Percentiles rank a stretch among this genome's conserved stretches.
Conservation (phyloP, 2,888 invertebrate species). For the Meloe dianella region DNA sequence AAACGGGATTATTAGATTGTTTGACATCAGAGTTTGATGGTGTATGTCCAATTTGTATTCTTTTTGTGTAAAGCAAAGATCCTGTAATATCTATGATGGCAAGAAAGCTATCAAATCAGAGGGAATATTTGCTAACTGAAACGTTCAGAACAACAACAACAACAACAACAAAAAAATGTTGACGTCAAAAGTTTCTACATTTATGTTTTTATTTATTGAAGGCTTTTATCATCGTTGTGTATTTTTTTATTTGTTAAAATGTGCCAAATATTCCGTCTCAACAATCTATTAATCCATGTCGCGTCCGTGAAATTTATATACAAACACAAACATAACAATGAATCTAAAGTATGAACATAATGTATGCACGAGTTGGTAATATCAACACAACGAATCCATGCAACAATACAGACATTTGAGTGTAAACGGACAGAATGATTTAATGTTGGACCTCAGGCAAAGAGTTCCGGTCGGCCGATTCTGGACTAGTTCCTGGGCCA, state of each 20-base stretch:
- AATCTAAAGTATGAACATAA: conserved; percentile 35
- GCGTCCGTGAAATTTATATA: conserved; percentile 26
- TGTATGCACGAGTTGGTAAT: conserved; percentile 38
- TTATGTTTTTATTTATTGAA: too few relatives aligned
- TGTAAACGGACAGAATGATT: conserved; percentile 44
- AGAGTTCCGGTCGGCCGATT: conserved; percentile 48
- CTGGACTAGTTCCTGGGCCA: conserved; percentile 32
- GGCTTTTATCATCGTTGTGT: neutral
- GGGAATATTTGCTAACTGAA: too few relatives aligned
- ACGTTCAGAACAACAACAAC: too few relatives aligned
- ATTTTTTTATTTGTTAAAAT: neutral
- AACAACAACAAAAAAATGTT: too few relatives aligned
- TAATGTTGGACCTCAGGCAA: conserved; percentile 40
- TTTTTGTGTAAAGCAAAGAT: too few relatives aligned
- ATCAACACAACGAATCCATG: conserved; percentile 37
- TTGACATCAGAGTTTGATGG: too few relatives aligned
- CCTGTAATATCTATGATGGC: too few relatives aligned
- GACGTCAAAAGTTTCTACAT: too few relatives aligned
- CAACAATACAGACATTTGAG: conserved; percentile 44
- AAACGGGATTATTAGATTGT: too few relatives aligned
- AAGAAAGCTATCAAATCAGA: too few relatives aligned
- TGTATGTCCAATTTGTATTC: too few relatives aligned
- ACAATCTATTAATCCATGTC: conserved; percentile 25
- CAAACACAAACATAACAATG: conserved; percentile 36
- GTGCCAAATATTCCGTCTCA: neutral